phyloP scores from a whole-genome alignment of 2,113 vertebrate species.

The Crotalus horridus region DNA sequence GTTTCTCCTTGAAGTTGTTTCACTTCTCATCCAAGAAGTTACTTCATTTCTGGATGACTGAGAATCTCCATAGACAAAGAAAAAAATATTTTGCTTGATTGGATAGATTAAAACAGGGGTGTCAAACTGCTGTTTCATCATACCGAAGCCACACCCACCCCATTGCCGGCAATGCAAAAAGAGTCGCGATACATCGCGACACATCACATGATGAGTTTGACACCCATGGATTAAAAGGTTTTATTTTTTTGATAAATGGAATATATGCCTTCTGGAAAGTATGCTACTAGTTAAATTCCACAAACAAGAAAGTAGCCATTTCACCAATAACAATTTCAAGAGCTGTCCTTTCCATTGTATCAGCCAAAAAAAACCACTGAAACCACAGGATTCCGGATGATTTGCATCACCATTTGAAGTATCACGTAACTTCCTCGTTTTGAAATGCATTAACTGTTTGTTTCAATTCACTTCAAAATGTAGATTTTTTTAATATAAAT shows the following conservation, averaged over 20 bases:
- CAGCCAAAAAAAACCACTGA: not conserved
- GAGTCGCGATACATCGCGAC: no score
- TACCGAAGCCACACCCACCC: no score
- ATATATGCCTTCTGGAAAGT: not conserved
- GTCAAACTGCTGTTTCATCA: no score
- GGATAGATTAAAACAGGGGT: no score
- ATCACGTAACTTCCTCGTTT: not conserved
- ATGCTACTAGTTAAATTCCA: not conserved
- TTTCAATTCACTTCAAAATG: not conserved
- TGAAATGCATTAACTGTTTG: not conserved
- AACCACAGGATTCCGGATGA: not conserved
- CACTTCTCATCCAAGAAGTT: no score
- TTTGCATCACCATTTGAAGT: not conserved
- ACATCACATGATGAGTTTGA: no score
- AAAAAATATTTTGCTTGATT: no score
- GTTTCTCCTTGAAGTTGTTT: no score
- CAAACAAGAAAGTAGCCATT: not conserved
- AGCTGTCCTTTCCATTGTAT: not conserved
- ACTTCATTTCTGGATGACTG: no score
- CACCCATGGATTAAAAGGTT: not conserved
- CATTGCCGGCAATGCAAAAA: no score
- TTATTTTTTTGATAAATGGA: not conserved
- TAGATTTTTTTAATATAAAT: not conserved
- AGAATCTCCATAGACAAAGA: no score
- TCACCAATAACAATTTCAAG: not conserved